phyloP scores from a whole-genome alignment of 1,140 invertebrate species.

The Pteromalus puparum region DNA sequence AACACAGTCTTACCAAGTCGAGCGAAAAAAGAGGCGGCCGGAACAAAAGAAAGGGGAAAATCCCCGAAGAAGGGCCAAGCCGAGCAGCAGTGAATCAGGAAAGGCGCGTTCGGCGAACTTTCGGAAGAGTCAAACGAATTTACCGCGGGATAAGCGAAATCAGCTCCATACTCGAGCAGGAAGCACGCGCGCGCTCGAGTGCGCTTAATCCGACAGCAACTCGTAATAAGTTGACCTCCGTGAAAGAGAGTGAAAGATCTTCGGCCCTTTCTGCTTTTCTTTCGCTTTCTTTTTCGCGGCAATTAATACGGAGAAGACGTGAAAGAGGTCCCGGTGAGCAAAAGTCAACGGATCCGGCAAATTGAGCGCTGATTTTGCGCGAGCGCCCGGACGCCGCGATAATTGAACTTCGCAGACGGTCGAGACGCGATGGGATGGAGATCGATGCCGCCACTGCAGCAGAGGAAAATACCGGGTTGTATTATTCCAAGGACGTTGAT shows the following conservation, averaged over 20 bases:
- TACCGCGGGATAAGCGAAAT: not conserved
- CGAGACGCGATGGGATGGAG: not conserved
- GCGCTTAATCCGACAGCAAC: not conserved
- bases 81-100: not conserved
- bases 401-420: not conserved
- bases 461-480: too few species aligned
- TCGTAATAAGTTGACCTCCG: conserved; percentile 15
- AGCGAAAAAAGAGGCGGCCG: too few species aligned
- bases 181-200: not conserved
- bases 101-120: not conserved
- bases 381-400: not conserved
- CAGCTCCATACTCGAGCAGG: not conserved
- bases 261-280: not conserved
- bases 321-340: not conserved
- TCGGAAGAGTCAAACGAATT: conserved; percentile 14
- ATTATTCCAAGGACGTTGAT: too few species aligned
- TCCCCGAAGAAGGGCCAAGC: not conserved
- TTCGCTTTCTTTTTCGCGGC: not conserved
- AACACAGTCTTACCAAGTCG: too few species aligned
- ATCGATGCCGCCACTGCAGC: not conserved
- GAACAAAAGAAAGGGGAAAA: not conserved
- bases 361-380: conserved; percentile 28
- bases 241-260: not conserved
- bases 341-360: not conserved
- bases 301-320: not conserved